Base-by-base conservation (phyloP, 2,888 invertebrate genomes). In the Atherix ibis region DNA sequence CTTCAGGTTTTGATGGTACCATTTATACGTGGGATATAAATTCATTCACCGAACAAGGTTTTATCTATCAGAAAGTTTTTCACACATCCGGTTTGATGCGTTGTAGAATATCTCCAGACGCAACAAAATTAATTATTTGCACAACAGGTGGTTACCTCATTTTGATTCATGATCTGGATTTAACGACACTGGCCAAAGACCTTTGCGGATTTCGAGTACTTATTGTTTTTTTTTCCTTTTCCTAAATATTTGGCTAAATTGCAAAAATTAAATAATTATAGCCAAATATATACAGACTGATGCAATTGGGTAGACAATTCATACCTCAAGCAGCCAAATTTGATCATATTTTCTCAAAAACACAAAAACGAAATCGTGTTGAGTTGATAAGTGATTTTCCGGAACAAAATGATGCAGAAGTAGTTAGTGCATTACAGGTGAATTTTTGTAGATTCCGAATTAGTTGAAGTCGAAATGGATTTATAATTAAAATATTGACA, bases 21-120 rank as follows among this genome's bases (percentile, higher is more conserved):
- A 84, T 94, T 51, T 88, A 81, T 49, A 81, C 88, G 0, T 94
- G 94, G 94, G 87, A 92, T 53, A 82, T 92, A 18, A 88, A 88
- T 56, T 81, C 78, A 51, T 80, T 70, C 43, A 79, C 82, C 2
- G 84, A 84, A 53, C 75, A 71, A 49, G 80, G 77, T 45, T 66
- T 80, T 46, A 67, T 79, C 27, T 79, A 79, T 53, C 77, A 80
- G 50, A 73, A 82, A 52, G 81, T 88, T 9, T 89, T 92, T 56
- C 76, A 85, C 51, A 85, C 87, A 37, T 80, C 82, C 39, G 73
- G 70, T 2, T 38, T 61, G 4, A 59, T 59, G 59, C 66, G 94
- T 34, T 89, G 87, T 47, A 74, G 85, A 38, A 64, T 94, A 43
- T 78, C 83, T 4, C 87, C 89, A 0, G 85, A 89, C 50, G 78